Evolutionary conservation across 2,888 invertebrate genomes (phyloP), one percentile per base, ranked within the genome.

Genomic region (Cosmorhoe ocellata): DNA sequence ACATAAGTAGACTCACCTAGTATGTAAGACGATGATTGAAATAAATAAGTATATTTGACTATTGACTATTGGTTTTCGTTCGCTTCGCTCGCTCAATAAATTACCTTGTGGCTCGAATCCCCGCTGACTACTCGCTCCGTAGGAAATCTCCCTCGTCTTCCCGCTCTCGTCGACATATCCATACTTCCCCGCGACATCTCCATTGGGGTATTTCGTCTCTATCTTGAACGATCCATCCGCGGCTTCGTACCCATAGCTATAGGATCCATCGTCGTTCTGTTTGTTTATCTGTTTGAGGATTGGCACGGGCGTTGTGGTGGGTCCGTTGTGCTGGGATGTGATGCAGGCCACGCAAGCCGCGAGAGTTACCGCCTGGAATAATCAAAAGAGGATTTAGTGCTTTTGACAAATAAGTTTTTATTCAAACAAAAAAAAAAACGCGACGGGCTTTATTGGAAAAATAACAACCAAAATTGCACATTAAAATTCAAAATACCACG

Each of bases 141-240:
- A 97, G 58, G 97, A 96, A 13, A 97, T 93, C 81, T 96, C 96
- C 46, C 96, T 91, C 13, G 92, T 68, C 66, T 92, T 93, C 0
- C 97, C 97, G 14, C 84, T 87, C 67, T 94, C 95, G 63, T 97
- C 97, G 0, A 96, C 91, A 76, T 96, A 97, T n/a, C 97, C 97
- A 69, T 97, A 97, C 76, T 97, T 97, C 51, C 97, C 97, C 41
- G 93, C 95, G 0, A 97, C 96, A 69, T 96, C 96, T 0, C 97
- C 97, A 36, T 92, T 94, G 0, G 95, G 91, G 67, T 95, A 95
- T 79, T 96, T 97, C 0, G 96, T 96, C 79, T 97, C 97, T 57
- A 97, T 96, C 84, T 96, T 96, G 88, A 95, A 96, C 39, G 95
- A 93, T 7, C 96, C 96, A 71, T 97, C 97, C 0, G 96, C 97